Evolutionary conservation across 1,140 invertebrate genomes (phyloP).

Genomic region (Cyrtorhinus lividipennis): DNA sequence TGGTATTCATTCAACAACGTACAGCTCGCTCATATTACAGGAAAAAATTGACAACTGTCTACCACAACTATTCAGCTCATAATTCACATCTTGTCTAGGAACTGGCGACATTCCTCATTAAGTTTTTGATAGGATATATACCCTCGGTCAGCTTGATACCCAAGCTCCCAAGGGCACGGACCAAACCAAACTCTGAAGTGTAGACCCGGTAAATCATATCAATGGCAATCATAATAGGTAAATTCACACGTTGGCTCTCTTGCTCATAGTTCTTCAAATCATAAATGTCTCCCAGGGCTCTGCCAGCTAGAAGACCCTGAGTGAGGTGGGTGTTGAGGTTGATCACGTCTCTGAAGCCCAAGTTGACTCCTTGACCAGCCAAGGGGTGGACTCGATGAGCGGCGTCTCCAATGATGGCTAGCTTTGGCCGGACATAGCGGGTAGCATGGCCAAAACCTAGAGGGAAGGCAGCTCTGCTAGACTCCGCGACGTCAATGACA

Average conservation of each 20-base stretch:
- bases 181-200: slow-evolving; percentile 14
- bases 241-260: slow-evolving; percentile 63
- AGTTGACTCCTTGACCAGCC: slow-evolving; percentile 93
- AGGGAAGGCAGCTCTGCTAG: slow-evolving; percentile 75
- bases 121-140: slow-evolving; percentile 64
- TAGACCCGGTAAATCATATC: slow-evolving; percentile 82
- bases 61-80: too few relatives aligned
- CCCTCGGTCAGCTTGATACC: slow-evolving; percentile 74
- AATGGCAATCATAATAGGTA: slow-evolving; percentile 74
- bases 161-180: slow-evolving; percentile 62
- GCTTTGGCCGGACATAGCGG: slow-evolving; percentile 55
- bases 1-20: too few relatives aligned
- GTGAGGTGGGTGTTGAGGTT: slow-evolving; percentile 52
- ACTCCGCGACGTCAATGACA: slow-evolving; percentile 42
- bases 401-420: slow-evolving; percentile 74
- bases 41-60: too few relatives aligned
- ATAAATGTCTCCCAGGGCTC: slow-evolving; percentile 41
- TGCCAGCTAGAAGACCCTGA: slow-evolving; percentile 54
- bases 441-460: slow-evolving; percentile 79
- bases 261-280: slow-evolving; percentile 75
- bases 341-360: slow-evolving; percentile 86
- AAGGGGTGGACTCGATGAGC: slow-evolving; percentile 92
- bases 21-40: too few relatives aligned
- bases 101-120: too few relatives aligned
- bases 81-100: too few relatives aligned